A percentile compares a stretch with the other conserved stretches of the same genome.
Evolutionary conservation across 1,140 invertebrate species (phyloP).

Genomic region (Caenorhabditis briggsae): DNA sequence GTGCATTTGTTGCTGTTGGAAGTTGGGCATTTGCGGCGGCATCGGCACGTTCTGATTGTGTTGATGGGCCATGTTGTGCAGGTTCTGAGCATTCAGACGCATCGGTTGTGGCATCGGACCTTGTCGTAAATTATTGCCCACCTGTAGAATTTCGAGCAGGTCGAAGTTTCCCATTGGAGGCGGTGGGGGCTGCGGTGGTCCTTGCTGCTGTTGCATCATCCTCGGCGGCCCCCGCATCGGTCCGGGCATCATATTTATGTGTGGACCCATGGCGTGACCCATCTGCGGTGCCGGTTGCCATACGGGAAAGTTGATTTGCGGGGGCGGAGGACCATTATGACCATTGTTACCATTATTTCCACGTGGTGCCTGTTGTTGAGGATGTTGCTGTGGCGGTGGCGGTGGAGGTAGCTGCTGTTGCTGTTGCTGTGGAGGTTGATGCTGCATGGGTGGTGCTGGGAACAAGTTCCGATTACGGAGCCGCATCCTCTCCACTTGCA

Average conservation of each 20-base stretch:
- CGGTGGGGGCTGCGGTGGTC: too few species aligned
- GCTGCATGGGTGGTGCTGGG: background rate
- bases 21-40: conserved; percentile 20
- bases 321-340: background rate
- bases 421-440: background rate
- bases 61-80: too few species aligned
- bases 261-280: background rate
- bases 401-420: background rate
- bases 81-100: too few species aligned
- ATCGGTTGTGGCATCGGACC: too few species aligned
- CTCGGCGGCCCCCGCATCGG: too few species aligned
- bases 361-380: background rate
- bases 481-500: background rate
- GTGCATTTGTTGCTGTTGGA: background rate
- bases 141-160: background rate
- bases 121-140: too few species aligned
- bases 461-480: background rate
- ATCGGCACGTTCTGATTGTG: background rate
- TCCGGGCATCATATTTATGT: too few species aligned
- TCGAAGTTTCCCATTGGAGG: background rate
- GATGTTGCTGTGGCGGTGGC: background rate
- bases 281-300: too few species aligned
- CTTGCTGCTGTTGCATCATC: too few species aligned
- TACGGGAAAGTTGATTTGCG: too few species aligned
- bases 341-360: background rate